These are phyloP conservation scores for Hemichromis elongatus DNA, from an alignment of 2,113 vertebrate species.

Conservation along the genomic window DNA sequence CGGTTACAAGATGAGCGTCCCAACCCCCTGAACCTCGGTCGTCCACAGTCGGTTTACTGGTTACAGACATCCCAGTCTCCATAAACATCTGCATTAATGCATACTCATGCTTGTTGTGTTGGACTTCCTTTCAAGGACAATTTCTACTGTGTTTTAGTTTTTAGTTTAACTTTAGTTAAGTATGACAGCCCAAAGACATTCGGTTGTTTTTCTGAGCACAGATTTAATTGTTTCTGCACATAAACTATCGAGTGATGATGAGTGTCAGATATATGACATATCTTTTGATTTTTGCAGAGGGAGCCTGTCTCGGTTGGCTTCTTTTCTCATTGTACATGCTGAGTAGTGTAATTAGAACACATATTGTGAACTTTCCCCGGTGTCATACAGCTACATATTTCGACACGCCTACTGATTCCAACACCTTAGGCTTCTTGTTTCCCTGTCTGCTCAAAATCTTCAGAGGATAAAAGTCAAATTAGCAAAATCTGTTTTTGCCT, in stretches of 20 bases:
- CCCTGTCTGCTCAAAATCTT: not conserved
- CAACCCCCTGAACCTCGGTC: no score
- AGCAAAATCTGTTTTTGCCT: not conserved
- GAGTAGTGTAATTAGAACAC: conserved; percentile 34
- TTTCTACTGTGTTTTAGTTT: not conserved
- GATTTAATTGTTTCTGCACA: not conserved
- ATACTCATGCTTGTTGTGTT: not conserved
- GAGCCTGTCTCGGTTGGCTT: conserved; percentile 2
- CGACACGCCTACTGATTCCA: not conserved
- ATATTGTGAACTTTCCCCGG: not conserved
- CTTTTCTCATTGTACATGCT: conserved; percentile 4
- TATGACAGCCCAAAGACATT: not conserved
- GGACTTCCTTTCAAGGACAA: not conserved
- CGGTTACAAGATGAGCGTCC: no score
- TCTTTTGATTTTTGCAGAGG: not conserved
- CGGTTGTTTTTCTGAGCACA: not conserved
- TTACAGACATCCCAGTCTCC: not conserved
- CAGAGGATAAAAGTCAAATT: conserved; percentile 1
- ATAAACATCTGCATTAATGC: not conserved
- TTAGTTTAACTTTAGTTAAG: not conserved
- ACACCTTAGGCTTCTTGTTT: not conserved
- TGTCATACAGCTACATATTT: not conserved
- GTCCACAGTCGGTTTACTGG: no score
- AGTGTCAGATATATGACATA: not conserved
- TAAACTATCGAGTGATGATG: conserved; percentile 9